Evolutionary conservation across 2,113 vertebrate species (phyloP), one percentile per base, ranked within the genome.

Genomic region (Aleadryas rufinucha): DNA sequence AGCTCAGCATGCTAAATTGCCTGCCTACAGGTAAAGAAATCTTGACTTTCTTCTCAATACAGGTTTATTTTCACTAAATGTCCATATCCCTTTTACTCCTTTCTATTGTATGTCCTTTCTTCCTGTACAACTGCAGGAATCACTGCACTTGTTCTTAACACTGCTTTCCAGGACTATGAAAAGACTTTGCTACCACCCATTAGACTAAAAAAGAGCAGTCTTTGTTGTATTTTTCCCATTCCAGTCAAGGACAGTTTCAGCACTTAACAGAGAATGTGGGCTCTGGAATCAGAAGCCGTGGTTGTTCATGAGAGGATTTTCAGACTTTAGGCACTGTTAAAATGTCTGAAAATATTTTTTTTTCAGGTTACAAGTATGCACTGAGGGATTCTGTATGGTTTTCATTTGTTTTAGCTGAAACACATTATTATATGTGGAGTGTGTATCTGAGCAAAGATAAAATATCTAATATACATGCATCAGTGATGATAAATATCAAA

Each of bases 321-420:
- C 75, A 94, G 68, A 66, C 14, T 89, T 90, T 8, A 75, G 60
- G 44, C 41, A 24, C 56, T 42, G 53, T 60, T 94, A 81, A 75
- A 60, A 35, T 31, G 69, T 75, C 27, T 68, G 72, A 81, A 87
- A 93, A 89, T 81, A 26, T 37, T 3, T 59, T 71, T 94, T 87
- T 86, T 83, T 75, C 53, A 47, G n/a, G 41, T 78, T 86, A 60
- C 85, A 84, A 87, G 27, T 63, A 45, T 70, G 54, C 56, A 68
- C 52, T 69, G 59, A 78, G 33, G 33, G 20, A 13, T 87, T 95
- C 65, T 87, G 17, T 78, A 8, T 54, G 60, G n/a, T 84, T 89
- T 78, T 89, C 21, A 75, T 95, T 84, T 87, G 49, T 75, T 95
- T 86, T 76, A 84, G 57, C 69, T 79, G 81, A 91, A 79, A 57